Evolutionary conservation across 2,888 invertebrate genomes (phyloP).

Genomic region (Xanthorhoe spadicearia): DNA sequence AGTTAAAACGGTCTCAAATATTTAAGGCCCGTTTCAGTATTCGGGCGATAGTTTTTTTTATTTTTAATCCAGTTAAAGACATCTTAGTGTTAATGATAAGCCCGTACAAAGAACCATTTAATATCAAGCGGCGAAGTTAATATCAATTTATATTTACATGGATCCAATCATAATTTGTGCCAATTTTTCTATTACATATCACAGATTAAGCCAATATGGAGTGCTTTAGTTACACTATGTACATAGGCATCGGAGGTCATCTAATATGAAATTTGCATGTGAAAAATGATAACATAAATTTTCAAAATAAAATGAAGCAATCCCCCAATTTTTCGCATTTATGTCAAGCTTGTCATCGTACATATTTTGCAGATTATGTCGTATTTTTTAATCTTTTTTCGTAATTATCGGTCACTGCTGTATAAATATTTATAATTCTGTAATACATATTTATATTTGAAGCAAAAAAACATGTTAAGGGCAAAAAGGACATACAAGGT

Average conservation of each 20-base stretch:
- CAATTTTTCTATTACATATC: conserved; percentile 71
- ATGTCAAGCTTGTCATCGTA: neutral
- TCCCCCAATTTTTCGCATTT: neutral
- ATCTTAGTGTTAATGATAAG: neutral
- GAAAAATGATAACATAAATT: conserved; percentile 17
- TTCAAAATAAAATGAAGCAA: conserved; percentile 5
- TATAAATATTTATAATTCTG: no score
- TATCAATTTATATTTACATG: conserved; percentile 53
- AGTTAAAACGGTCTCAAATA: no score
- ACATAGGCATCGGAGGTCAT: conserved; percentile 30
- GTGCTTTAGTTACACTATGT: conserved; percentile 43
- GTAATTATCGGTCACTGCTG: no score
- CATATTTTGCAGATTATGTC: conserved; percentile 4
- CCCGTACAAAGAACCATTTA: conserved; percentile 21
- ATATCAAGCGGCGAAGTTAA: conserved; percentile 65
- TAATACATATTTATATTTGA: no score
- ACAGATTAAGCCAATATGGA: conserved; percentile 80
- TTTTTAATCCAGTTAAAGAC: neutral
- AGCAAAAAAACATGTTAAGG: no score
- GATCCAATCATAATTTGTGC: conserved; percentile 55
- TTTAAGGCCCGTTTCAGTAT: no score
- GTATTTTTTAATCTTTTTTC: no score
- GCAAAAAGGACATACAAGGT: no score
- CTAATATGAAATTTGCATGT: conserved; percentile 33
- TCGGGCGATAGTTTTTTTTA: neutral